Percentiles rank a stretch among this genome's conserved stretches.
Evolutionary conservation across 2,113 vertebrate species (phyloP).

Genomic region (Chloroceryle aenea): DNA sequence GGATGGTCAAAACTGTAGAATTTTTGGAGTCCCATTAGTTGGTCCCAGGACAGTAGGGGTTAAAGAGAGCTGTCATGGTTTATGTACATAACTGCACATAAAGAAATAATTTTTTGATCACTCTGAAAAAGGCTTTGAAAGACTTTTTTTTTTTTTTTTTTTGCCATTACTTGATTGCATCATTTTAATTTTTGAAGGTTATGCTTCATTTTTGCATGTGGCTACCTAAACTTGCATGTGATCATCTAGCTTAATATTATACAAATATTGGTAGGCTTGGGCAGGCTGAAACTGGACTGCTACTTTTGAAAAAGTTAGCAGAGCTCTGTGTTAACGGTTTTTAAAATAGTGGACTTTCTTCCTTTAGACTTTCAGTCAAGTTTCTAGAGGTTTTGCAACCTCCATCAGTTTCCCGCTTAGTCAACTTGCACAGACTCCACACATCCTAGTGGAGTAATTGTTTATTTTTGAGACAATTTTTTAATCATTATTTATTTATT

Average conservation of each 20-base stretch:
- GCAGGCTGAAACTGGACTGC: not conserved
- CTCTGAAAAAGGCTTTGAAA: not conserved
- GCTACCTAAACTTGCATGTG: not conserved
- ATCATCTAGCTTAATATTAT: not conserved
- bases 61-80: not conserved
- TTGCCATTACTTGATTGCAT: not conserved
- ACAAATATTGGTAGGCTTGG: not conserved
- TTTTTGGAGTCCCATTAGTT: not conserved
- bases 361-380: not conserved
- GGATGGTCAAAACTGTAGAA: not conserved
- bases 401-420: not conserved
- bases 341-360: not conserved
- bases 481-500: not conserved
- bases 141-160: not conserved
- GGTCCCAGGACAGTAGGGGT: not conserved
- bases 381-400: not conserved
- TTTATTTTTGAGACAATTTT: not conserved
- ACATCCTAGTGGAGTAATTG: not conserved
- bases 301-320: not conserved
- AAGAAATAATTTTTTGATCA: not conserved
- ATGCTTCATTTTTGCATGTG: not conserved
- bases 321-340: not conserved
- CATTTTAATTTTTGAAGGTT: not conserved
- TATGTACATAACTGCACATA: not conserved
- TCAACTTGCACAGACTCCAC: not conserved